A percentile compares a stretch with the other conserved stretches of the same genome.
phyloP scores from a whole-genome alignment of 2,888 invertebrate species.

The Automeris io region DNA sequence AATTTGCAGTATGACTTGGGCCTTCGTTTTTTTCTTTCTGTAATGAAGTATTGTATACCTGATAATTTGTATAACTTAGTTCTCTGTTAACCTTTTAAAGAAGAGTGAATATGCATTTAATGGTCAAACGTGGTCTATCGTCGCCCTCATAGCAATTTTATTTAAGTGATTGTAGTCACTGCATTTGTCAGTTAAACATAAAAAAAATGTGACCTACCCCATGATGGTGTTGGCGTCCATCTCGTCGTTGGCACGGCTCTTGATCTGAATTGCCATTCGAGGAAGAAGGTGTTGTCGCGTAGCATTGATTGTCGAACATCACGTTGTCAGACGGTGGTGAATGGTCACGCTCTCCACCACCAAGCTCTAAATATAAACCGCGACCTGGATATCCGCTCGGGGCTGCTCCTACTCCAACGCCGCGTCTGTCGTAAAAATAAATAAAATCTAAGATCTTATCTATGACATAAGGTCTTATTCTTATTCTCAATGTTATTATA shows the following conservation, averaged over 20 bases:
- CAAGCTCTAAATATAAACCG: slow-evolving; percentile 86
- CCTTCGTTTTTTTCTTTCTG: too few relatives aligned
- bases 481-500: too few relatives aligned
- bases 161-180: not conserved
- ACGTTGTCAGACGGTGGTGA: slow-evolving; percentile 96
- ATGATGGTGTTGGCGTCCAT: slow-evolving; percentile 81
- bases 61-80: too few relatives aligned
- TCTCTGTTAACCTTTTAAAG: too few relatives aligned
- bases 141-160: not conserved
- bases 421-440: slow-evolving; percentile 35
- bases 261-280: slow-evolving; percentile 95
- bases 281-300: slow-evolving; percentile 95
- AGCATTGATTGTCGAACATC: slow-evolving; percentile 96
- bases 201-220: slow-evolving; percentile 48
- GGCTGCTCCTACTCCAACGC: slow-evolving; percentile 64
- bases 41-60: too few relatives aligned
- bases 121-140: too few relatives aligned
- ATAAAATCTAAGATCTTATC: not conserved
- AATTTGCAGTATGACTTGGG: too few relatives aligned
- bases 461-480: too few relatives aligned
- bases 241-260: slow-evolving; percentile 81
- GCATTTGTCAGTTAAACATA: not conserved
- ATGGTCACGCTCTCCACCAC: slow-evolving; percentile 79
- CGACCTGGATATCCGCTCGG: slow-evolving; percentile 81
- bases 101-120: too few relatives aligned